These are phyloP conservation scores for Podotricha telesiphe DNA, from an alignment of 2,888 invertebrate species.

Conservation along the genomic window DNA sequence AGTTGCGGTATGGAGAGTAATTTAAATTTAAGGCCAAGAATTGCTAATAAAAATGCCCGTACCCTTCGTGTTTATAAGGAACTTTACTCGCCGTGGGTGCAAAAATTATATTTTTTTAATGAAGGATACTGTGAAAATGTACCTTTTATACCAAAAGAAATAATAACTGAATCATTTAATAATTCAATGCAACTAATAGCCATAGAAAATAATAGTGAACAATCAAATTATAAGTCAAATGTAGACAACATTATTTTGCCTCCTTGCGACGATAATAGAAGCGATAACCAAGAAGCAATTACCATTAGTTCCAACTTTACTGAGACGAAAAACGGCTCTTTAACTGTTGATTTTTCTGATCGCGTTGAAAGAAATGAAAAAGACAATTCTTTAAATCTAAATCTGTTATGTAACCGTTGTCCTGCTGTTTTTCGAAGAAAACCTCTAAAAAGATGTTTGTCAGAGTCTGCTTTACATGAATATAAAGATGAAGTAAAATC, in stretches of 20 bases:
- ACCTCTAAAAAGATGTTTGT: conserved; percentile 68
- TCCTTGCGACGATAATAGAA: background rate
- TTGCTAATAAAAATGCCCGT: background rate
- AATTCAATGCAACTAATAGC: background rate
- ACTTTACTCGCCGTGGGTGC: conserved; percentile 66
- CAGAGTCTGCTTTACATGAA: conserved; percentile 67
- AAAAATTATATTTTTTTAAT: conserved; percentile 60
- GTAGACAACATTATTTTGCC: background rate
- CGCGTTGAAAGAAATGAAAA: background rate
- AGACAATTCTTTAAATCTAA: background rate
- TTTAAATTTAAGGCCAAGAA: background rate
- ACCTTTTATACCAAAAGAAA: conserved; percentile 19
- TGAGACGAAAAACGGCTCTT: background rate
- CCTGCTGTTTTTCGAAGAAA: conserved; percentile 35
- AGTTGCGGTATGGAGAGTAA: background rate
- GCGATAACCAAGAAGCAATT: background rate
- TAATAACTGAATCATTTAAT: background rate
- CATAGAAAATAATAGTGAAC: background rate
- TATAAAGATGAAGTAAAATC: conserved; percentile 31
- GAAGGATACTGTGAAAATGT: conserved; percentile 51
- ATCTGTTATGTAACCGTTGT: background rate
- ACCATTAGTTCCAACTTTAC: background rate
- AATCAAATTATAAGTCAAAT: background rate
- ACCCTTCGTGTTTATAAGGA: conserved; percentile 54
- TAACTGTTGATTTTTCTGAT: background rate